A percentile compares a stretch with the other conserved stretches of the same genome.
Evolutionary conservation across 2,797 vertebrate species (phyloP).

Genomic region (Halcyon smyrnensis): DNA sequence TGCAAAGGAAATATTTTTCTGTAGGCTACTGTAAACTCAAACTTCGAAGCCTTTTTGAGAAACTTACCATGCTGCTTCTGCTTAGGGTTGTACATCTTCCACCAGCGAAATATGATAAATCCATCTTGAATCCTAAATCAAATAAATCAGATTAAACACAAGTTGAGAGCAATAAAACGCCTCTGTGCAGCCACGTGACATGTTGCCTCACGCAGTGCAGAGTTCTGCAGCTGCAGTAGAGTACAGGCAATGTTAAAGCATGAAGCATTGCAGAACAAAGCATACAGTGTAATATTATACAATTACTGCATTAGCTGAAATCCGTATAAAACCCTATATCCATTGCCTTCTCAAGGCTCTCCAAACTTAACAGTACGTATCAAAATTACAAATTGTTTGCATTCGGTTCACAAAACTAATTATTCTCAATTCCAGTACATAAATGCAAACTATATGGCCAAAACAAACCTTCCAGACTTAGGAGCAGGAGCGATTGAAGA

Average conservation of each 20-base stretch:
- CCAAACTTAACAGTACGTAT: neutral
- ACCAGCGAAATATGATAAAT: constrained; percentile 99
- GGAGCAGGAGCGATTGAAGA: neutral
- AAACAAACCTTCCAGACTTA: neutral
- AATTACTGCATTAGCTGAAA: neutral
- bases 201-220: neutral
- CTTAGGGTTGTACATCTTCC: constrained; percentile 99
- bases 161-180: neutral
- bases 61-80: constrained; percentile 96
- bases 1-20: neutral
- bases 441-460: neutral
- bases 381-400: neutral
- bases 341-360: neutral
- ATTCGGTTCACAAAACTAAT: fast-evolving
- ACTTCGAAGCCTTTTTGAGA: neutral
- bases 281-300: neutral
- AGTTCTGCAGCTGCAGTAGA: neutral
- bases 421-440: neutral
- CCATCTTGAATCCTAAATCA: constrained; percentile 94
- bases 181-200: neutral
- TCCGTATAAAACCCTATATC: neutral
- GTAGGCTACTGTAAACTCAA: neutral
- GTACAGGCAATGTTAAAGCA: neutral
- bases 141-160: constrained; percentile 13
- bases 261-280: neutral